phyloP scores from a whole-genome alignment of 2,888 invertebrate species.

The Melanargia galathea region DNA sequence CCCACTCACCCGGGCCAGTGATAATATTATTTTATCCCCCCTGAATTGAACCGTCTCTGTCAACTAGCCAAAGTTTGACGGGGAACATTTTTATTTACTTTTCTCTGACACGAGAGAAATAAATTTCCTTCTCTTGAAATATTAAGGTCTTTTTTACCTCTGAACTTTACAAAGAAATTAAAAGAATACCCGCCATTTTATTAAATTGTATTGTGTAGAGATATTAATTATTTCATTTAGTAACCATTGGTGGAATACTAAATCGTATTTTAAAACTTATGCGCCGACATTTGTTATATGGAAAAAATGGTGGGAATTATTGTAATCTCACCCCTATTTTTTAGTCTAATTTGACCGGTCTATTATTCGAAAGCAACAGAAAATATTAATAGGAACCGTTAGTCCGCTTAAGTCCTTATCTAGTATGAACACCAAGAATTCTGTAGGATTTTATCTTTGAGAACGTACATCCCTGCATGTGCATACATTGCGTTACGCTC shows the following conservation, averaged over 20 bases:
- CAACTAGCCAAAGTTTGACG: slow-evolving; percentile 49
- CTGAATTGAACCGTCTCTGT: slow-evolving; percentile 49
- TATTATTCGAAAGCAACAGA: slow-evolving; percentile 17
- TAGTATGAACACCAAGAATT: slow-evolving; percentile 33
- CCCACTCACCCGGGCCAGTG: slow-evolving; percentile 51
- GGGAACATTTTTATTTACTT: slow-evolving; percentile 48
- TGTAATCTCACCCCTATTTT: too few relatives aligned
- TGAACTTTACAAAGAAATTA: slow-evolving; percentile 26
- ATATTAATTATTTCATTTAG: too few relatives aligned
- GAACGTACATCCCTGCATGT: slow-evolving; percentile 47
- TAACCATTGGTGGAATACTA: too few relatives aligned
- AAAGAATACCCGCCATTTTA: neutral
- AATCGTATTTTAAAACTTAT: too few relatives aligned
- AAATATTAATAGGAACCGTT: slow-evolving; percentile 24
- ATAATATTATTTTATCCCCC: slow-evolving; percentile 61
- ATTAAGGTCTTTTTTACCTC: slow-evolving; percentile 28
- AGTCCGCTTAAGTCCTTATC: slow-evolving; percentile 27
- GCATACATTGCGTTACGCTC: slow-evolving; percentile 55
- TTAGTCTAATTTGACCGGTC: too few relatives aligned
- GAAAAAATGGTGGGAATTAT: too few relatives aligned
- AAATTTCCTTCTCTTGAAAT: slow-evolving; percentile 40
- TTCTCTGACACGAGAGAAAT: slow-evolving; percentile 42
- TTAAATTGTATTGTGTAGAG: neutral
- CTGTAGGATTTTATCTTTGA: slow-evolving; percentile 43
- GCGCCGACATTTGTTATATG: too few relatives aligned